Conservation (phyloP, 2,888 invertebrate genomes). For the Cataglyphis cursor region DNA sequence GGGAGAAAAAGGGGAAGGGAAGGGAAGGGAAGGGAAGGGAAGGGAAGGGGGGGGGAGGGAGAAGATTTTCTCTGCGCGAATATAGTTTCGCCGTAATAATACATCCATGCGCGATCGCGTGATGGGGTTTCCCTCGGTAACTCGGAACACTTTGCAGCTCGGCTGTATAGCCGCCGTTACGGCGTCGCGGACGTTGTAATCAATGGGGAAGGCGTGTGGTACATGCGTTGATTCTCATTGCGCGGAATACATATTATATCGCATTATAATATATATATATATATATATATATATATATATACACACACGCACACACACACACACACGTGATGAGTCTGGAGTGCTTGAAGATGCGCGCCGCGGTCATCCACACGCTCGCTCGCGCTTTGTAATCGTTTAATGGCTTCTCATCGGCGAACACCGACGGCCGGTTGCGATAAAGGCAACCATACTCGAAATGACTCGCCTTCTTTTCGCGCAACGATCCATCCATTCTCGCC, state of each 20-base stretch:
- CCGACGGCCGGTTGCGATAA: conserved; percentile 21
- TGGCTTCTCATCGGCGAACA: conserved; percentile 53
- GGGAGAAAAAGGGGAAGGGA: neutral
- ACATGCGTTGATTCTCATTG: conserved; percentile 64
- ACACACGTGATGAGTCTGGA: conserved; percentile 9
- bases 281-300: conserved; percentile 46
- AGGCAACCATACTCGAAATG: conserved; percentile 26
- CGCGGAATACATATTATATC: conserved; percentile 40
- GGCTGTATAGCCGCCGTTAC: conserved; percentile 3
- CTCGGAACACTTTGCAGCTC: conserved; percentile 55
- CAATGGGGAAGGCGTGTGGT: conserved; percentile 57
- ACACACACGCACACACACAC: neutral
- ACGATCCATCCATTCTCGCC: neutral
- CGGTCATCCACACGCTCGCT: conserved; percentile 37
- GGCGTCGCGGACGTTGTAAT: conserved; percentile 33
- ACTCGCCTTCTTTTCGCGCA: conserved; percentile 8
- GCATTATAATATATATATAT: conserved; percentile 49
- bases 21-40: neutral
- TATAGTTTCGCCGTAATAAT: conserved; percentile 45
- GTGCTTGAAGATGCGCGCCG: conserved; percentile 7
- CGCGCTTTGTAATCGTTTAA: conserved; percentile 60
- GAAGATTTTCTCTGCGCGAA: conserved; percentile 21
- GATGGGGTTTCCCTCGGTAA: conserved; percentile 70
- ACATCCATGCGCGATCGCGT: conserved; percentile 60
- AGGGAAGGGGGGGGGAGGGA: neutral